A percentile compares a stretch with the other conserved stretches of the same genome.
Conservation (phyloP, 2,888 invertebrate genomes). For the Pseudoips prasinana region DNA sequence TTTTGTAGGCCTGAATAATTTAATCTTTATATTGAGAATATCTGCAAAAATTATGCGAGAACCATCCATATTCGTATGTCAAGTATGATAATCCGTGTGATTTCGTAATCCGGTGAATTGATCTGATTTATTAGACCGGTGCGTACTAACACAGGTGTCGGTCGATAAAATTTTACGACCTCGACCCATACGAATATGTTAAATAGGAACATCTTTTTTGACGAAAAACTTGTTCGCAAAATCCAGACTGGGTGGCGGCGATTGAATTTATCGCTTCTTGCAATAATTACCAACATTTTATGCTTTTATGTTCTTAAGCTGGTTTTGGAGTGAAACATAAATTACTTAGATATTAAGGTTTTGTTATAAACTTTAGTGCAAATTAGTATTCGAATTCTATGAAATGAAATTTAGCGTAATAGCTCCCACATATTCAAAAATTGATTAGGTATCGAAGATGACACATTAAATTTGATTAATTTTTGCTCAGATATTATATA, state of each 20-base stretch:
- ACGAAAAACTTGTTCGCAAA: conserved; percentile 52
- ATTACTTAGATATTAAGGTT: no score
- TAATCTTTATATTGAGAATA: no score
- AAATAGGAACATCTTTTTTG: conserved; percentile 54
- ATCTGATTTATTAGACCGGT: conserved; percentile 63
- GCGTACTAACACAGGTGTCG: conserved; percentile 67
- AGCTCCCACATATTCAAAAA: no score
- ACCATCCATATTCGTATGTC: conserved; percentile 7
- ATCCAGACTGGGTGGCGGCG: conserved; percentile 76
- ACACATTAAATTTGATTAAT: no score
- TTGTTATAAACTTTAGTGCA: no score
- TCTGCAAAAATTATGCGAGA: no score
- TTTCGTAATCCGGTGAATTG: conserved; percentile 53
- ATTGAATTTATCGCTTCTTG: conserved; percentile 46
- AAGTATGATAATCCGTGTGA: conserved; percentile 32
- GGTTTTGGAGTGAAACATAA: conserved; percentile 15
- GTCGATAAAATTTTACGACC: conserved; percentile 75
- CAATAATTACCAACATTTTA: conserved; percentile 26
- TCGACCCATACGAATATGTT: conserved; percentile 65
- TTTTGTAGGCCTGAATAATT: no score
- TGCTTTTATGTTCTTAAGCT: conserved; percentile 17
- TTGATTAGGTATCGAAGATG: no score
- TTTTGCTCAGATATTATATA: no score
- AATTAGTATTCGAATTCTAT: no score
- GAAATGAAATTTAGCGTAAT: no score